Evolutionary conservation across 2,113 vertebrate genomes (phyloP), one percentile per base, ranked within the genome.

Genomic region (Trochalopteron elliotii): DNA sequence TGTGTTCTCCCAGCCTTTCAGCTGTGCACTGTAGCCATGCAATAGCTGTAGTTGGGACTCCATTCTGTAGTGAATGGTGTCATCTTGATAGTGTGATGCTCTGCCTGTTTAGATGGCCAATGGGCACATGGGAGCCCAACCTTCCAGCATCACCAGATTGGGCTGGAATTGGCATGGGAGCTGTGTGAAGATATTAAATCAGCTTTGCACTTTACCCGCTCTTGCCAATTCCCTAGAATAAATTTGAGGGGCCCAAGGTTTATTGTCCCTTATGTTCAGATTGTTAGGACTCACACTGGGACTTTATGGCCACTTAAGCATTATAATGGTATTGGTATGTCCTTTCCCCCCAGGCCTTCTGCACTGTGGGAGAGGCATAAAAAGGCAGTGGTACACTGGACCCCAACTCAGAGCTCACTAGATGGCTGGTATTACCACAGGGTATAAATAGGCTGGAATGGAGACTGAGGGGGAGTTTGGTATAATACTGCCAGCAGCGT

Each of bases 261-360:
- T 96, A 93, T 93, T 96, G 83, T 93, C 71, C 57, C 74, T 93
- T 94, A 83, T n/a, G 75, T 91, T 79, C 89, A 88, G 45, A 80
- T 83, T 88, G 94, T 89, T 94, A 94, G 57, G 75, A 89, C 90
- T 96, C 94, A 90, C 74, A 94, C 72, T 84, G 91, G 75, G 87
- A 76, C 93, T 97, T 96, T 97, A 96, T 96, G 93, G 93, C 90
- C 87, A 80, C 87, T 96, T 95, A 91, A 93, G 84, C 94, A 85
- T 93, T 94, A 47, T 93, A 88, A 90, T 85, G 47, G 75, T 88
- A 79, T 86, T 87, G 84, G 93, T 67, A 3, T 91, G 89, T 87
- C 94, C 70, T 94, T 87, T 76, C 5, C 39, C 87, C 27, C 63
- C 57, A 88, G 84, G 90, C 78, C 87, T 93, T 91, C 87, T 92